Percentiles rank a stretch among this genome's conserved stretches.
Evolutionary conservation across 1,140 invertebrate genomes (phyloP).

Genomic region (Patella vulgata): DNA sequence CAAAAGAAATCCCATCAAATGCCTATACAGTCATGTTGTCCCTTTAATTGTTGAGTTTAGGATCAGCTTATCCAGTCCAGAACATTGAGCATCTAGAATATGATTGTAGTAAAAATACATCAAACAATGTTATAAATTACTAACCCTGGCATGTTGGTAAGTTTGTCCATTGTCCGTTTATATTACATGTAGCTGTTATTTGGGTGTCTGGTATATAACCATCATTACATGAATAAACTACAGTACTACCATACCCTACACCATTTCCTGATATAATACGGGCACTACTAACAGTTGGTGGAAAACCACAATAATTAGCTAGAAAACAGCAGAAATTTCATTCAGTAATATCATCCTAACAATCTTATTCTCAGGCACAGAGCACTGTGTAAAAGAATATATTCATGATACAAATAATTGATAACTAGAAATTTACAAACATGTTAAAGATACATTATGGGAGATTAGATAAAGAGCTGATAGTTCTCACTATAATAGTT

Average conservation of each 20-base stretch:
- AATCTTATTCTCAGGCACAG: background rate
- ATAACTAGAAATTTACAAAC: background rate
- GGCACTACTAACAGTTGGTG: slow-evolving; percentile 28
- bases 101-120: too few relatives aligned
- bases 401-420: background rate
- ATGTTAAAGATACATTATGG: too few relatives aligned
- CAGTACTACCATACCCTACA: slow-evolving; percentile 17
- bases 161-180: slow-evolving; percentile 28
- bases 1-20: background rate
- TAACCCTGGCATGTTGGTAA: slow-evolving; percentile 29
- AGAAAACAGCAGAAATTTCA: background rate
- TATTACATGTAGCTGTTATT: slow-evolving; percentile 19
- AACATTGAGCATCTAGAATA: too few relatives aligned
- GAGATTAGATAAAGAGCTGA: too few relatives aligned
- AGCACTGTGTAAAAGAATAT: background rate
- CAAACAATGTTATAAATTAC: too few relatives aligned
- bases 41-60: too few relatives aligned
- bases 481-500: too few relatives aligned
- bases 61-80: too few relatives aligned
- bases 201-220: slow-evolving; percentile 12
- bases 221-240: slow-evolving; percentile 25
- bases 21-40: too few relatives aligned
- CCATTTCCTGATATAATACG: slow-evolving; percentile 17
- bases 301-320: slow-evolving; percentile 39
- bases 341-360: background rate